phyloP scores from a whole-genome alignment of 2,888 invertebrate genomes.

The Neoitamus cyanurus region DNA sequence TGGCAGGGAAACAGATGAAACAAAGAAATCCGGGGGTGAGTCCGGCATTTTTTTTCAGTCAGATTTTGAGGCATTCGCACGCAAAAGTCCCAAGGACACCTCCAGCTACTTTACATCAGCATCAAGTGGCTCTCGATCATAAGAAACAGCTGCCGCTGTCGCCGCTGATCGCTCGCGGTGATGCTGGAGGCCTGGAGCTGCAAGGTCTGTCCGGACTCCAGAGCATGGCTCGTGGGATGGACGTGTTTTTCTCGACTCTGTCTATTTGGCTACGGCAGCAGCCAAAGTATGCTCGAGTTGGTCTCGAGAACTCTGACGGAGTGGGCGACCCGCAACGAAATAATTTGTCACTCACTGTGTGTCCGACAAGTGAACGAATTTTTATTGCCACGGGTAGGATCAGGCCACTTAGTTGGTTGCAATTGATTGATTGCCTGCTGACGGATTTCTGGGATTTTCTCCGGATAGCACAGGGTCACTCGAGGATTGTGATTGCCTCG shows the following conservation, averaged over 20 bases:
- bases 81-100: conserved; percentile 23
- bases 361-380: conserved; percentile 29
- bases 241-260: conserved; percentile 24
- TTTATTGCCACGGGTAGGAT: neutral
- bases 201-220: neutral
- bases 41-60: neutral
- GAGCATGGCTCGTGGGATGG: conserved; percentile 21
- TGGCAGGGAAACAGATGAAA: conserved; percentile 1
- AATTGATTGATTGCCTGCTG: conserved; percentile 25
- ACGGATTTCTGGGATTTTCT: neutral
- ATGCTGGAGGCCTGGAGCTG: neutral
- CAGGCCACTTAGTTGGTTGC: neutral
- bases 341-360: conserved; percentile 26
- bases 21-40: neutral
- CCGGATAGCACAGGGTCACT: neutral
- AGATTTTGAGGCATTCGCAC: neutral
- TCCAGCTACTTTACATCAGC: neutral
- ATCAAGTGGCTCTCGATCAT: conserved; percentile 21
- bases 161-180: neutral
- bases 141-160: conserved; percentile 28
- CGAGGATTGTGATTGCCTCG: neutral
- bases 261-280: neutral
- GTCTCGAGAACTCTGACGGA: neutral
- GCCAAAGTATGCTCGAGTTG: neutral
- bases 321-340: conserved; percentile 26